Base-by-base conservation (phyloP, 2,797 vertebrate species). In the Arnoldichthys spilopterus region DNA sequence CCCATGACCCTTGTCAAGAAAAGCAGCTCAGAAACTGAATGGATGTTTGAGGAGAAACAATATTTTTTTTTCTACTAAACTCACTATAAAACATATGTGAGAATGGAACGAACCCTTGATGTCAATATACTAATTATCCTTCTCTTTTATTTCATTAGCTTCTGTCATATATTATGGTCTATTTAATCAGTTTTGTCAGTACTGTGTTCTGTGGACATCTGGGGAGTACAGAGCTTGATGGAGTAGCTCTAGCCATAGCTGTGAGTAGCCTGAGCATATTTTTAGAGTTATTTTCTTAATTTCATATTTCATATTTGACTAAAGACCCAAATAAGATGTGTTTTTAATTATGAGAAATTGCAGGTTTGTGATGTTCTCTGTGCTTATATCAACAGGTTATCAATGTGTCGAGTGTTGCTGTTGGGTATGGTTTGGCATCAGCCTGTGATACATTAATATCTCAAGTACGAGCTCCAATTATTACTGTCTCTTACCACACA, bases 181-280 rank as follows among this genome's bases (percentile, higher is more conserved):
- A 93, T 77, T 74, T 94, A 0, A 88, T 95, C 22, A 87, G 89
- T 0, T 86, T 95, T 6, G 90, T 97, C 68, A 97, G 96, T 70
- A 93, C 94, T 54, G 83, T 96, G 72, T 97, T 97, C 91, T 96
- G 96, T 74, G 96, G 96, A 2, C 96, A 95, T 75, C 86, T 97
- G 87, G 96, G 95, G 30, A 95, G 85, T 81, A 88, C 84, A 0
- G 93, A 96, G 81, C 90, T 97, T 82, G 96, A 94, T 1, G 93
- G 92, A 0, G 96, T 96, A 4, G 86, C 90, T 0, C 89, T 97
- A 43, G 95, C 96, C 0, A 89, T 90, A 45, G 90, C 95, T 0
- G 96, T 96, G 92, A 0, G 89, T 90, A 81, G 79, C 7, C 4
- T 4, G 70, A 30, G 51, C 7, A 49, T 69, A 8, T 2, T 58